Conservation (phyloP, 2,888 invertebrate genomes). For the Ecdyonurus torrentis region DNA sequence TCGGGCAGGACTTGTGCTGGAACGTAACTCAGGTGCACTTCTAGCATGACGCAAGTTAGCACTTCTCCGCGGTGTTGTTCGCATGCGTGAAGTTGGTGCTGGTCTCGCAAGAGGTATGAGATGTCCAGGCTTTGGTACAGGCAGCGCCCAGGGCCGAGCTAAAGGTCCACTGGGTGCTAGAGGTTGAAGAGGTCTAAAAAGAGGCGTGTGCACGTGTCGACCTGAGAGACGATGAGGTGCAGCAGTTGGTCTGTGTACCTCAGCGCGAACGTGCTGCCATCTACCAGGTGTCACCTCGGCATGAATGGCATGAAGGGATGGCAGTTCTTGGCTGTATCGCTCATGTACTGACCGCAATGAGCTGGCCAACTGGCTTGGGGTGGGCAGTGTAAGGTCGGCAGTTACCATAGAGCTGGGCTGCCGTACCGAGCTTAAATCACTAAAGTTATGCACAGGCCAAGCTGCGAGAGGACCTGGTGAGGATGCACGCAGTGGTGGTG, state of each 20-base stretch:
- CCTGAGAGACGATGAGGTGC: constrained; percentile 19
- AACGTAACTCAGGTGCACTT: constrained; percentile 26
- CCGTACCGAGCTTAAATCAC: constrained; percentile 73
- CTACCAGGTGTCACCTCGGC: constrained; percentile 39
- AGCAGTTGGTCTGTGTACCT: constrained; percentile 18
- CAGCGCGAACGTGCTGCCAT: constrained; percentile 28
- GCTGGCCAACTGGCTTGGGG: constrained; percentile 40
- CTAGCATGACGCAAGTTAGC: constrained; percentile 38
- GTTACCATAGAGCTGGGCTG: constrained; percentile 51
- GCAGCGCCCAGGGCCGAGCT: constrained; percentile 4
- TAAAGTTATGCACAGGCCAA: constrained; percentile 54
- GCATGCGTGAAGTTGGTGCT: constrained; percentile 9
- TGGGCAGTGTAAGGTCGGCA: constrained; percentile 49
- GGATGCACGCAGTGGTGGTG: constrained; percentile 35
- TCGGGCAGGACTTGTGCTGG: background rate
- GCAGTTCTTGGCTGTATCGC: constrained; percentile 54
- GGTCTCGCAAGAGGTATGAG: constrained; percentile 4
- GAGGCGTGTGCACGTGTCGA: constrained; percentile 10
- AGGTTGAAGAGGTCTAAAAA: background rate
- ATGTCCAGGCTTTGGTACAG: constrained; percentile 6
- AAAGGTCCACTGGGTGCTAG: background rate
- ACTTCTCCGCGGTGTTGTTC: constrained; percentile 9
- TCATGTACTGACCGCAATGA: constrained; percentile 41
- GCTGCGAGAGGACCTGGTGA: constrained; percentile 44
- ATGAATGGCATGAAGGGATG: constrained; percentile 50